A percentile compares a stretch with the other conserved stretches of the same genome.
Conservation (phyloP, 2,888 invertebrate species). For the Parnassius mnemosyne region DNA sequence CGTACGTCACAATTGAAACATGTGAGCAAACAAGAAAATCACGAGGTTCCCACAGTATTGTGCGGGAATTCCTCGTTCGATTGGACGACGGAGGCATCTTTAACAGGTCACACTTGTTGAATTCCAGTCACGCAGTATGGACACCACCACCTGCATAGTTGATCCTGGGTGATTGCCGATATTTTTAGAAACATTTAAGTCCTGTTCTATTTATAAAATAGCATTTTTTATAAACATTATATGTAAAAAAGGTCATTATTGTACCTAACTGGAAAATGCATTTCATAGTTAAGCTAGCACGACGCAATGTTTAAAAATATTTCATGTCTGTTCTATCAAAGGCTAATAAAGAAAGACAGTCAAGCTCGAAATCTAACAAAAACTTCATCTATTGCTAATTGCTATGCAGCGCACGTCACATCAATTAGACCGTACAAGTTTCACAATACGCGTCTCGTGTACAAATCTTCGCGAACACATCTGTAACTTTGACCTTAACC, state of each 20-base stretch:
- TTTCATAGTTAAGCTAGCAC: too few species aligned
- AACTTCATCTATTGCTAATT: constrained; percentile 41
- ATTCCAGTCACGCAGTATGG: constrained; percentile 67
- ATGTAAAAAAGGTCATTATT: constrained; percentile 7
- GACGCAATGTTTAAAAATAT: too few species aligned
- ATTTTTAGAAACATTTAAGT: constrained; percentile 26
- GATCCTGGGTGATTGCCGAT: constrained; percentile 51
- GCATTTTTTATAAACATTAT: constrained; percentile 17
- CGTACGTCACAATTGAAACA: constrained; percentile 8
- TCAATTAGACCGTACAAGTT: constrained; percentile 61
- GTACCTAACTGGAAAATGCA: background rate
- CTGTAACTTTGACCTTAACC: constrained; percentile 43
- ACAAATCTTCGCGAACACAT: constrained; percentile 37
- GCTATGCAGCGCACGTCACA: constrained; percentile 50
- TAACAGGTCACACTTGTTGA: constrained; percentile 59
- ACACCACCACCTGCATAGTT: constrained; percentile 68
- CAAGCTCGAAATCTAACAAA: constrained; percentile 43
- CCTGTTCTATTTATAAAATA: constrained; percentile 20
- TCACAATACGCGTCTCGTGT: constrained; percentile 54
- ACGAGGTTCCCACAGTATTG: constrained; percentile 19
- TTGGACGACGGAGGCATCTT: constrained; percentile 26
- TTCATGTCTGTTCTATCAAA: constrained; percentile 1
- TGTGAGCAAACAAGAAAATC: constrained; percentile 11
- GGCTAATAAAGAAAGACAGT: background rate
- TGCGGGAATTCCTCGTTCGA: constrained; percentile 14